Base-by-base conservation (phyloP, 2,888 invertebrate genomes). In the Didymodactylos carnosus region DNA sequence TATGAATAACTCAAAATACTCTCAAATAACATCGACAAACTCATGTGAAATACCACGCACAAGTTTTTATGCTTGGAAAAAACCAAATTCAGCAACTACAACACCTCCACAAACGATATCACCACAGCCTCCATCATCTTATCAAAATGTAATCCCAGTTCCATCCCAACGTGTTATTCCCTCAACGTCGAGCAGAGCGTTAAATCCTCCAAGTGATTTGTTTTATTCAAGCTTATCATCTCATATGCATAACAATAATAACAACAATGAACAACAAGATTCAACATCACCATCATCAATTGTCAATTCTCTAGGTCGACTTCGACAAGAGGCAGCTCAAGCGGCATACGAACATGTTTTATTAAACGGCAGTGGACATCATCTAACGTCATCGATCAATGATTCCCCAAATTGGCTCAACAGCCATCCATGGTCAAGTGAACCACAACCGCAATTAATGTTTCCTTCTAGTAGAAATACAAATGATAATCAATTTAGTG, bases 61-160 rank as follows among this genome's bases (percentile, higher is more conserved):
- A 62, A 62, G 62, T 62, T 62, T 62, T n/a, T 62, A 62, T 62
- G 62, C 62, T 62, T 62, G 62, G 62, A 62, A 62, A 35, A 62
- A 62, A 35, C 35, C 62, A 2, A n/a, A n/a, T n/a, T n/a, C n/a
- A n/a, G 10, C 35, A 35, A 35, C 62, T 35, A 35, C 62, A 19
- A 62, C 35, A 35, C 62, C 62, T 35, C 62, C 62, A 5, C 6
- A 11, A 14, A n/a, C n/a, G n/a, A 62, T 62, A 19, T 10, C 35
- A 62, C 29, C 16, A 35, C n/a, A n/a, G n/a, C n/a, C n/a, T n/a
- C n/a, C 62, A 62, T 62, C 62, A 19, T 35, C 35, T 8, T 62
- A 62, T 62, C 35, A 62, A 14, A 25, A 62, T 35, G 16, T 35
- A 16, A 10, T 19, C 8, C 29, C 35, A 29, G 5, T 35, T 19